These are phyloP conservation scores for Venustoraphidia nigricollis DNA, from an alignment of 2,888 invertebrate genomes.

Conservation along the genomic window DNA sequence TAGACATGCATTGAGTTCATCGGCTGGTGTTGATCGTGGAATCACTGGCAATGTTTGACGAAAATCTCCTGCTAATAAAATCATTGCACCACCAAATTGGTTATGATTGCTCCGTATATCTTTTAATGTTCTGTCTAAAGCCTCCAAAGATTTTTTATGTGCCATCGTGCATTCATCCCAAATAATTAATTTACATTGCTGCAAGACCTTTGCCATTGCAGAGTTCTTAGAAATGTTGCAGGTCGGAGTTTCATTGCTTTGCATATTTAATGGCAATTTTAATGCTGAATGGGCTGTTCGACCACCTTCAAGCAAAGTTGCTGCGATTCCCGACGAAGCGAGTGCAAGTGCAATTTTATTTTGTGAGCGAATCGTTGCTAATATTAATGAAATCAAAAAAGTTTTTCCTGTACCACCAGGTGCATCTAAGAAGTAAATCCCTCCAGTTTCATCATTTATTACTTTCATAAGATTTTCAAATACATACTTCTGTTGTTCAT, in stretches of 20 bases:
- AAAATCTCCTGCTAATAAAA: conserved; percentile 20
- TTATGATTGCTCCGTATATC: conserved; percentile 15
- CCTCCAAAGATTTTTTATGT: conserved; percentile 18
- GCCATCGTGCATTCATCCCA: conserved; percentile 27
- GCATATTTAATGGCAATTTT: conserved; percentile 21
- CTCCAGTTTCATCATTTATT: too few species aligned
- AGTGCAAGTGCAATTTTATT: too few species aligned
- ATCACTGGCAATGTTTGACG: conserved; percentile 20
- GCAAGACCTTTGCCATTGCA: conserved; percentile 15
- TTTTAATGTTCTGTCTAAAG: conserved; percentile 17
- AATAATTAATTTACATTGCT: too few species aligned
- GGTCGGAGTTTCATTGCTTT: conserved; percentile 14
- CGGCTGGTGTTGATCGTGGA: conserved; percentile 17
- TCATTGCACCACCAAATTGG: conserved; percentile 17
- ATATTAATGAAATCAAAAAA: too few species aligned
- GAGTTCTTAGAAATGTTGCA: conserved; percentile 19
- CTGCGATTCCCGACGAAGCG: too few species aligned
- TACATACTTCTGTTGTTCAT: too few species aligned
- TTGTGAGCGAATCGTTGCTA: too few species aligned
- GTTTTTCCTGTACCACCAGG: too few species aligned
- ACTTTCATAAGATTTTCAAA: too few species aligned
- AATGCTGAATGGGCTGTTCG: conserved; percentile 25
- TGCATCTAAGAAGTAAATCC: too few species aligned
- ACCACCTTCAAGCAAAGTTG: too few species aligned
- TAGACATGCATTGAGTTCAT: too few species aligned